Evolutionary conservation across 2,888 invertebrate genomes (phyloP), one percentile per base, ranked within the genome.

Genomic region (Xylocampa areola): DNA sequence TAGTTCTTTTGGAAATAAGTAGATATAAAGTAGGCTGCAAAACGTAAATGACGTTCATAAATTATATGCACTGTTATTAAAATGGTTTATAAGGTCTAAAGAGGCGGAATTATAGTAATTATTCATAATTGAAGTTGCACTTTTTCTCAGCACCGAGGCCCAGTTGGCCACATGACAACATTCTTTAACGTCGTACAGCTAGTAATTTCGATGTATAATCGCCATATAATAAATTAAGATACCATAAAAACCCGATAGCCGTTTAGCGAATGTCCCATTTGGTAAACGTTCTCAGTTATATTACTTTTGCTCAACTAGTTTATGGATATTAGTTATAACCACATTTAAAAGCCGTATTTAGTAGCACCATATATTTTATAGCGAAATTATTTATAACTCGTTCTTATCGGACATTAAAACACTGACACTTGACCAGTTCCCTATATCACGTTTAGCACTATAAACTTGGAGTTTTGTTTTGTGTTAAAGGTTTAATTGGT

Each of bases 91-190:
- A 21, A 59, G 45, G 51, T 57, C 21, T 53, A 39, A 65, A 62
- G 53, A 68, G 58, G 55, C 39, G 21, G 54, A 53, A 74, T 73
- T 73, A 77, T 54, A 62, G 72, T 69, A 67, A 77, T 79, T 78
- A 67, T 63, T 68, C 75, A 77, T 76, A 75, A 79, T 77, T 74
- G 73, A 60, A 69, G 67, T 59, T 61, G 70, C 59, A 55, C 40
- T 73, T 81, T 74, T 76, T 75, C 76, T 62, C 61, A 53, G 60
- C 52, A 63, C 49, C 33, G 36, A 45, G 55, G 36, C 53, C 48
- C 62, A 45, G 11, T 65, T 61, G 6, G 14, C 27, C 19, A 36
- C 16, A 33, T 14, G 36, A 48, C 72, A 61, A 57, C 73, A 79
- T 82, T 77, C 77, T 61, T 60, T 32, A 30, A 30, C 27, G 39